Evolutionary conservation across 2,797 vertebrate species (phyloP).

Genomic region (Mallotus villosus): DNA sequence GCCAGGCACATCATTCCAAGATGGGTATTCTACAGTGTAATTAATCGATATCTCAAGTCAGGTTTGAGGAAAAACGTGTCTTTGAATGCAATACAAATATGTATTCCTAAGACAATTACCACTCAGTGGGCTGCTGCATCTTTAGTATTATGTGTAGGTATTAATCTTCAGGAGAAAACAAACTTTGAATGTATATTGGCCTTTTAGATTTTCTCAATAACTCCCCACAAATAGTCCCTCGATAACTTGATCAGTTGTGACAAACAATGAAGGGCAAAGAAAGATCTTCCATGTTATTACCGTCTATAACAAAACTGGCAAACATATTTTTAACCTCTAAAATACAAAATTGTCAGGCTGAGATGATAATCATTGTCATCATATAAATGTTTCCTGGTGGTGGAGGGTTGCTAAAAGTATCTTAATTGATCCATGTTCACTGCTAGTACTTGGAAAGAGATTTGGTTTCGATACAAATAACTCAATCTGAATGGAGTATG

Average conservation of each 20-base stretch:
- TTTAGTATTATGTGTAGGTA: neutral
- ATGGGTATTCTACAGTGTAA: neutral
- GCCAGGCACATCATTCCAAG: neutral
- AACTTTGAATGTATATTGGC: neutral
- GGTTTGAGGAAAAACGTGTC: neutral
- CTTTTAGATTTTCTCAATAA: neutral
- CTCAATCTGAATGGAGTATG: neutral
- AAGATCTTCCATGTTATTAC: neutral
- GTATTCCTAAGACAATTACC: neutral
- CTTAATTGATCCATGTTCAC: neutral
- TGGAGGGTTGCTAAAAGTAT: neutral
- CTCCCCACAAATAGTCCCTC: neutral
- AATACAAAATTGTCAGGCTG: conserved; percentile 4
- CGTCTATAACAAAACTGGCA: neutral
- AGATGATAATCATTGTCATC: neutral
- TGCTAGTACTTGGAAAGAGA: neutral
- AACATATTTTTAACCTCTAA: neutral
- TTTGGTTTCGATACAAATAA: neutral
- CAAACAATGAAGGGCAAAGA: neutral
- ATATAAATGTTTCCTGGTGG: neutral
- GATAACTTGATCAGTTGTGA: conserved; percentile 5
- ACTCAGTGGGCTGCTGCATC: neutral
- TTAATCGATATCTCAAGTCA: neutral
- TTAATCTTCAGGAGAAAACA: conserved; percentile 1
- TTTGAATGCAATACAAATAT: neutral